Evolutionary conservation across 2,888 invertebrate species (phyloP), one percentile per base, ranked within the genome.

Genomic region (Epistrophe eligans): DNA sequence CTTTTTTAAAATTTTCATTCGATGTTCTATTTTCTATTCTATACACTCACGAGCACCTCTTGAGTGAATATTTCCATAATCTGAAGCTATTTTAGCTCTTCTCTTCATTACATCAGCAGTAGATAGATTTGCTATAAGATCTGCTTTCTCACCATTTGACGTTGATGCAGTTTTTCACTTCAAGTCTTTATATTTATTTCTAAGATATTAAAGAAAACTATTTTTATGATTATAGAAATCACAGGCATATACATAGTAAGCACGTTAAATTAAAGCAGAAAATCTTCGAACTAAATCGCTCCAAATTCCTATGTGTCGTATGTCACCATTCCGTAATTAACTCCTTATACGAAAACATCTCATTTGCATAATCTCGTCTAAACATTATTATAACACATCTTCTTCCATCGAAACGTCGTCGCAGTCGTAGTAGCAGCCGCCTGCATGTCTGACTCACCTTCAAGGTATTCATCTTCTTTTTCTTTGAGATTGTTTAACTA

Each of bases 371-470:
- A 73, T 45, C 77, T 58, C 58, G 52, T 77, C 66, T 43, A 52
- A 60, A 66, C 71, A 17, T 67, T 67, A 50, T 35, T 67, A 48
- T 19, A 50, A 35, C 38, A 50, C 32, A 45, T 24, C 13, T 35
- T 58, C 40, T 64, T 19, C 73, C 81, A 67, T 35, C 35, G 4
- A 32, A 40, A 8, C 40, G 60, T 32, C 9, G 1, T 8, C 0
- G 35, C 38, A 11, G 10, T 3, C 28, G 45, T 15, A 28, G 0
- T 6, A 13, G 40, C n/a, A 8, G 82, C 79, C 82, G 87, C 79
- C 83, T 66, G 55, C 48, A 28, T 24, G 87, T 87, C 87, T 87
- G 87, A 87, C 83, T 87, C 87, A 87, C 79, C 74, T 66, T 48
- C 66, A 48, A 87, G 83, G 83, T 76, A 87, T 83, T 82, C 76